A percentile compares a stretch with the other conserved stretches of the same genome.
phyloP scores from a whole-genome alignment of 2,113 vertebrate genomes.

The Zapornia atra region DNA sequence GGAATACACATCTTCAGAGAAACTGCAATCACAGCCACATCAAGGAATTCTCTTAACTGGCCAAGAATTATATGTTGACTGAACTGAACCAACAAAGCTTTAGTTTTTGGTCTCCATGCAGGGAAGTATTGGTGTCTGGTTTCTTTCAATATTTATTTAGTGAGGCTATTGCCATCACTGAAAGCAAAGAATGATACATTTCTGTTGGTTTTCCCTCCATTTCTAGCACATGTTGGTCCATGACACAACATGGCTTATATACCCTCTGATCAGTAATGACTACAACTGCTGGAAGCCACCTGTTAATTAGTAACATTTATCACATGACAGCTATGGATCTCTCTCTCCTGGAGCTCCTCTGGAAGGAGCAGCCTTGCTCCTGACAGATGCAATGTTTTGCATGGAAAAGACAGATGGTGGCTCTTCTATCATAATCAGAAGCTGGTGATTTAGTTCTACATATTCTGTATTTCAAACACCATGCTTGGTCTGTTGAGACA shows the following conservation, averaged over 20 bases:
- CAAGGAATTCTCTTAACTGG: neutral
- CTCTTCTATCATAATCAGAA: neutral
- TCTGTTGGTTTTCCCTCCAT: neutral
- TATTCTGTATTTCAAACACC: neutral
- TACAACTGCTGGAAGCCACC: neutral
- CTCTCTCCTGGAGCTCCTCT: neutral
- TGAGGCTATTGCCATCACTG: neutral
- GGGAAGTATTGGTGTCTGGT: neutral
- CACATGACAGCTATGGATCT: neutral
- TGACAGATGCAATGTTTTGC: neutral
- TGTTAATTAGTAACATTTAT: neutral
- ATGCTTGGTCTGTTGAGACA: neutral
- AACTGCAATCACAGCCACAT: neutral
- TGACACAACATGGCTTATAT: neutral
- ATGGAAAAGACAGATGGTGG: neutral
- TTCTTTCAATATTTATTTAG: constrained; percentile 28
- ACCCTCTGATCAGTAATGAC: neutral
- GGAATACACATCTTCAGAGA: neutral
- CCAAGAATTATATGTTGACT: neutral
- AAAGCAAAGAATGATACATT: neutral
- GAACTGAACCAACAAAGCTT: neutral
- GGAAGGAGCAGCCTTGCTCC: neutral
- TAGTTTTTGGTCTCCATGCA: neutral
- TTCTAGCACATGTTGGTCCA: neutral
- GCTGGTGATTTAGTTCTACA: neutral